These are phyloP conservation scores for Ophion obscuratus DNA, from an alignment of 2,888 invertebrate genomes.

Conservation along the genomic window DNA sequence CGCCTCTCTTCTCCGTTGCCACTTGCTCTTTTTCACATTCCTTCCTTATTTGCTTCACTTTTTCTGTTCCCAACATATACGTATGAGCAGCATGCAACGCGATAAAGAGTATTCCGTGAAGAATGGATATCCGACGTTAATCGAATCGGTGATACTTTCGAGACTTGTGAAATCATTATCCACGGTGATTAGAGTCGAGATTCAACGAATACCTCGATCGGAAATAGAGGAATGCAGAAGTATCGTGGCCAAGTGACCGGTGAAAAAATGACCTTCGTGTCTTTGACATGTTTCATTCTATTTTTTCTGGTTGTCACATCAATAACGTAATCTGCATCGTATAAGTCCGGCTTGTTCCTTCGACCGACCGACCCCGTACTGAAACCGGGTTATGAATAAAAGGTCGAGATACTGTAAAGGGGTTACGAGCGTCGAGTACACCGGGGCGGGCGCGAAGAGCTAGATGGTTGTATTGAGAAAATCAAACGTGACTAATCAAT, in stretches of 20 bases:
- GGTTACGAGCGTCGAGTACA: neutral
- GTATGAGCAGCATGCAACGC: constrained; percentile 2
- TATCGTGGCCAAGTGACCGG: neutral
- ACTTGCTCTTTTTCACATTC: constrained; percentile 6
- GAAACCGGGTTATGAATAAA: neutral
- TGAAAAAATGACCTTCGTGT: neutral
- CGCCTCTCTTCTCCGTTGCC: constrained; percentile 32
- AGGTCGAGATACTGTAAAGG: neutral
- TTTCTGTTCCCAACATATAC: neutral
- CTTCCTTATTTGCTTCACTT: neutral
- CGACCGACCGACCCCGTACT: neutral
- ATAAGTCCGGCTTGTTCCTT: neutral
- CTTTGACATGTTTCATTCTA: too few relatives aligned
- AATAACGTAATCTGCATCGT: neutral
- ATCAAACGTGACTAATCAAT: neutral
- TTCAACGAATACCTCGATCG: too few relatives aligned
- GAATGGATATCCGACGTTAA: neutral
- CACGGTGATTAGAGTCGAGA: neutral
- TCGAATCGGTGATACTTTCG: neutral
- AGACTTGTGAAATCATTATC: neutral
- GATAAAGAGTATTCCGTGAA: neutral
- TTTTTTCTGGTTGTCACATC: too few relatives aligned
- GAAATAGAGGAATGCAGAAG: too few relatives aligned
- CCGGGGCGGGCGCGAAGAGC: too few relatives aligned
- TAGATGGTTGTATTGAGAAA: neutral